Percentiles rank a stretch among this genome's conserved stretches.
These are phyloP conservation scores for Sparidentex hasta DNA, from an alignment of 2,797 vertebrate genomes.

Conservation along the genomic window DNA sequence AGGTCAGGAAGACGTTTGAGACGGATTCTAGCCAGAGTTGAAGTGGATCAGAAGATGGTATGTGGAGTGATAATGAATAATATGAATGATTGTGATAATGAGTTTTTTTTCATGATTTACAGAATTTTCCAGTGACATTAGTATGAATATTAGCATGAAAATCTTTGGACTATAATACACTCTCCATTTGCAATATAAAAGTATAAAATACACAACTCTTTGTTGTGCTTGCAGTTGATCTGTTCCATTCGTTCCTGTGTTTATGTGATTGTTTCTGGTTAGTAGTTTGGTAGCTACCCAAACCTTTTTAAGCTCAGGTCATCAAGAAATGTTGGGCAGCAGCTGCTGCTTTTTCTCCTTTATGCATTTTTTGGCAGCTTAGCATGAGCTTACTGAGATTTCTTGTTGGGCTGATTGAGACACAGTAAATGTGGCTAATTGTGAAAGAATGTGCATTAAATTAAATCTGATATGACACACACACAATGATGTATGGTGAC, in stretches of 20 bases:
- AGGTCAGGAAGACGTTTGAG: background rate
- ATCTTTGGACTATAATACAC: background rate
- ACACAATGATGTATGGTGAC: background rate
- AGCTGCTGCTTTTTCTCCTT: background rate
- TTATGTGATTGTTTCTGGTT: background rate
- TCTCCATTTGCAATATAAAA: background rate
- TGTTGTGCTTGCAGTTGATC: background rate
- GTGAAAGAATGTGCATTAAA: constrained; percentile 21
- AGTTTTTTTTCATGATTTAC: background rate
- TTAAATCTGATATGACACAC: background rate
- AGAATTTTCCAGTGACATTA: background rate
- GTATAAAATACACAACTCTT: background rate
- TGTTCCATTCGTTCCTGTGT: background rate
- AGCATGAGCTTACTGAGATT: background rate
- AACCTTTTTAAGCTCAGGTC: background rate
- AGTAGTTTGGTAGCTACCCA: too few relatives aligned
- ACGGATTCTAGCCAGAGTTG: background rate
- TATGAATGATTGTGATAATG: background rate
- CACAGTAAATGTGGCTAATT: background rate
- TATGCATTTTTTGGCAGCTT: background rate
- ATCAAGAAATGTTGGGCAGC: background rate
- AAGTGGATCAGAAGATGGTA: background rate
- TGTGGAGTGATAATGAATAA: background rate
- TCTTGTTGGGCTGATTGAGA: background rate
- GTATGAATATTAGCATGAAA: background rate